phyloP scores from a whole-genome alignment of 2,888 invertebrate species.

The Diaprepes abbreviatus region DNA sequence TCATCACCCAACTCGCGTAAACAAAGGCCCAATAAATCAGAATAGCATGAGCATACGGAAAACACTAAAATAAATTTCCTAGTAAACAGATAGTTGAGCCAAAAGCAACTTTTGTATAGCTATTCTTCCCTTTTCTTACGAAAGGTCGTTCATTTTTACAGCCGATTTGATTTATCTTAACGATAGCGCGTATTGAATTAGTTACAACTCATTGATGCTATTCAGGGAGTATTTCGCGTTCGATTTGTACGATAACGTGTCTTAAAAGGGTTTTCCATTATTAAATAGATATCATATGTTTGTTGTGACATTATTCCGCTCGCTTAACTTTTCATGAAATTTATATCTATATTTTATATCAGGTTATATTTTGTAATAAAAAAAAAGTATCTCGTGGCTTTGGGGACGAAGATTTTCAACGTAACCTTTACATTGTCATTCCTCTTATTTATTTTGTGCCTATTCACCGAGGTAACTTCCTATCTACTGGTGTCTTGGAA shows the following conservation, averaged over 20 bases:
- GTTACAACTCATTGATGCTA: slow-evolving; percentile 59
- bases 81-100: slow-evolving; percentile 34
- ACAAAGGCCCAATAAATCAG: background rate
- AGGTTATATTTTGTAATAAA: background rate
- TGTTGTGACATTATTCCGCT: slow-evolving; percentile 17
- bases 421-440: too few relatives aligned
- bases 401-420: too few relatives aligned
- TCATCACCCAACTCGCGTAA: background rate
- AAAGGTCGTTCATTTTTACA: slow-evolving; percentile 55
- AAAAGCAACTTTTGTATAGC: slow-evolving; percentile 25
- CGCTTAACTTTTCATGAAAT: background rate
- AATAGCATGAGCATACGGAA: slow-evolving; percentile 6
- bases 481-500: too few relatives aligned
- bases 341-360: background rate
- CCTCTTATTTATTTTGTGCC: too few relatives aligned
- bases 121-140: slow-evolving; percentile 11
- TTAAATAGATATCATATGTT: slow-evolving; percentile 32
- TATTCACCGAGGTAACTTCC: too few relatives aligned
- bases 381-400: too few relatives aligned
- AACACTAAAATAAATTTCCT: slow-evolving; percentile 33
- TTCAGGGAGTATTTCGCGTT: slow-evolving; percentile 56
- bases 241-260: slow-evolving; percentile 53
- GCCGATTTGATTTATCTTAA: slow-evolving; percentile 58
- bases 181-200: slow-evolving; percentile 59
- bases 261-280: slow-evolving; percentile 35